Percentiles rank a stretch among this genome's conserved stretches.
These are phyloP conservation scores for Acipenser oxyrinchus DNA, from an alignment of 2,797 vertebrate species.

Conservation along the genomic window DNA sequence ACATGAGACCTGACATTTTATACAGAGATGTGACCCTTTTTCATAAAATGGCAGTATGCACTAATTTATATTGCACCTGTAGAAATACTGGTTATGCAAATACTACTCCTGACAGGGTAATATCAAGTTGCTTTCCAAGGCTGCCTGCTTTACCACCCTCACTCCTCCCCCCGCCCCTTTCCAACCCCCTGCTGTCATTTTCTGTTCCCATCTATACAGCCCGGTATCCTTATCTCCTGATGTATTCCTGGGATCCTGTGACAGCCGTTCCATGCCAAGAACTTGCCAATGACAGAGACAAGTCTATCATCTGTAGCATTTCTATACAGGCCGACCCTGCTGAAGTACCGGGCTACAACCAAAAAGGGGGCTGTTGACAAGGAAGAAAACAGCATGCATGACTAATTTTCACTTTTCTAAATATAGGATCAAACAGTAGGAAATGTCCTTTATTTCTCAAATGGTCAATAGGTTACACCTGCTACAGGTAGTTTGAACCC, in stretches of 20 bases:
- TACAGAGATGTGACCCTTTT: too few species aligned
- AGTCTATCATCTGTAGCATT: conserved; percentile 2
- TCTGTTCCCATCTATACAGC: neutral
- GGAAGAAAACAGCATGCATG: neutral
- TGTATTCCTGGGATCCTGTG: conserved; percentile 2
- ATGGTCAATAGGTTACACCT: neutral
- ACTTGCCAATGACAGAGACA: conserved; percentile 1
- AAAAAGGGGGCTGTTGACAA: neutral
- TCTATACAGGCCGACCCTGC: neutral
- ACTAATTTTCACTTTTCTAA: neutral
- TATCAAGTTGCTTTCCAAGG: neutral
- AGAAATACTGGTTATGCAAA: neutral
- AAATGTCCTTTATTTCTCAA: neutral
- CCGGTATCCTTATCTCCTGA: neutral
- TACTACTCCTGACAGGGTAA: neutral
- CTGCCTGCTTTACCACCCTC: neutral
- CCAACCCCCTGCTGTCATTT: neutral
- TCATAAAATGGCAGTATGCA: neutral
- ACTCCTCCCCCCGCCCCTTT: neutral
- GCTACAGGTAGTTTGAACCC: neutral
- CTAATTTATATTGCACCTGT: neutral
- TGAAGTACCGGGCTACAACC: neutral
- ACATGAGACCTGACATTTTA: too few species aligned
- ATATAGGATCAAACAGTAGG: conserved; percentile 4
- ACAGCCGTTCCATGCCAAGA: conserved; percentile 3